These are phyloP conservation scores for Setipinna tenuifilis DNA, from an alignment of 2,797 vertebrate species.

Conservation along the genomic window DNA sequence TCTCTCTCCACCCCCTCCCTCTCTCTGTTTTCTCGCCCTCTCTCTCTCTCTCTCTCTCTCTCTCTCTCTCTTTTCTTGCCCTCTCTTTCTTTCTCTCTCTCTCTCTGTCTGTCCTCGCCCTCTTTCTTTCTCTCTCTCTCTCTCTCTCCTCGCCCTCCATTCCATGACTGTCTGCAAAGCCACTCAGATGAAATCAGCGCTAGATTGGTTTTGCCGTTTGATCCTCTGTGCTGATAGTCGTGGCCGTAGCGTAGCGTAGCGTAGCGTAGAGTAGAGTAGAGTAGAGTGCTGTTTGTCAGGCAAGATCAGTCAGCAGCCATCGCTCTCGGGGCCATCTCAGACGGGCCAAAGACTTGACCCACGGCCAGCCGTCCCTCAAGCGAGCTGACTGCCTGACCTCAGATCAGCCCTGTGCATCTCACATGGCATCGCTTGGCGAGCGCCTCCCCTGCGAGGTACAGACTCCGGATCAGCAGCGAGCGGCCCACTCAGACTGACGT, in stretches of 20 bases:
- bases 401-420: neutral
- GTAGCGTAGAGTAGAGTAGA: neutral
- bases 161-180: neutral
- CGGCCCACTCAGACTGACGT: neutral
- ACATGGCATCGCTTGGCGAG: neutral
- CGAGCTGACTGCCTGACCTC: neutral
- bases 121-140: neutral
- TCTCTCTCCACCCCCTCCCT: neutral
- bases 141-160: neutral
- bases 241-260: neutral
- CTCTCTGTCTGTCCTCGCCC: neutral
- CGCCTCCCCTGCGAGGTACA: neutral
- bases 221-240: neutral
- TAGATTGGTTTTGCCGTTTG: conserved; percentile 12
- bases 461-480: neutral
- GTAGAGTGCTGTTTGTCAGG: neutral
- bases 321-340: neutral
- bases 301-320: neutral
- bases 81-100: neutral
- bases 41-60: neutral
- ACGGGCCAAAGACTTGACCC: neutral
- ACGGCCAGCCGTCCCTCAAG: neutral
- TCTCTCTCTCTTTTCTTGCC: neutral
- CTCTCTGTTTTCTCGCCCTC: neutral
- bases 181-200: conserved; percentile 10